Evolutionary conservation across 2,888 invertebrate genomes (phyloP), one percentile per base, ranked within the genome.

Genomic region (Apamea epomidion): DNA sequence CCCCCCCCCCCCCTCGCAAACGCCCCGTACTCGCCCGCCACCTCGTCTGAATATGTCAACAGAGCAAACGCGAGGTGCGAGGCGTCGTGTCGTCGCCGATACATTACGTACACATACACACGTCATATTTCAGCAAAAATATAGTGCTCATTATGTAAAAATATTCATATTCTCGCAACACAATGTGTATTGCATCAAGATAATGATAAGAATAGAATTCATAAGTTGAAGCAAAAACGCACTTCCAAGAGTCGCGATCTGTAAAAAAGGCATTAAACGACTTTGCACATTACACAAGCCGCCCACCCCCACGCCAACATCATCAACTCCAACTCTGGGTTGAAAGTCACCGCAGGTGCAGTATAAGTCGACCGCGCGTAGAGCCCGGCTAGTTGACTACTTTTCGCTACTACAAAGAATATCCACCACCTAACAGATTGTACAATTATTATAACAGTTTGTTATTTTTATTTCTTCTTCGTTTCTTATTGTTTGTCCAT

Each of bases 21-120:
- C 58, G 25, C 12, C 2, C 58, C 67, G 10, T 29, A 18, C 32
- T 1, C 14, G 2, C 25, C 3, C n/a, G 4, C 45, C 18, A 21
- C 37, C 42, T 58, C 64, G 37, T n/a, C 69, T 73, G 32, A 42
- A n/a, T 67, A 45, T 79, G 80, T 84, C 42, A 70, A 84, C 80
- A 60, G 48, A 84, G 65, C 10, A 29, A 32, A 18, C 51, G 25
- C 51, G 32, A 45, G 14, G 32, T 42, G 32, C 37, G 2, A 2
- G 12, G 42, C 18, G 18, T 60, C 32, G 21, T 25, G 25, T 32
- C n/a, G 29, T 8, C 32, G 32, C 16, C 58, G 60, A 75, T 68
- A 68, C 6, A 68, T 67, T 54, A 25, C 45, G 37, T 14, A 25
- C 14, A 48, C 5, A 48, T 58, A 58, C 58, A 54, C 54, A 58